Evolutionary conservation across 23 tunicate genomes (phyloP).

Genomic region (Aplidium turbinatum): DNA sequence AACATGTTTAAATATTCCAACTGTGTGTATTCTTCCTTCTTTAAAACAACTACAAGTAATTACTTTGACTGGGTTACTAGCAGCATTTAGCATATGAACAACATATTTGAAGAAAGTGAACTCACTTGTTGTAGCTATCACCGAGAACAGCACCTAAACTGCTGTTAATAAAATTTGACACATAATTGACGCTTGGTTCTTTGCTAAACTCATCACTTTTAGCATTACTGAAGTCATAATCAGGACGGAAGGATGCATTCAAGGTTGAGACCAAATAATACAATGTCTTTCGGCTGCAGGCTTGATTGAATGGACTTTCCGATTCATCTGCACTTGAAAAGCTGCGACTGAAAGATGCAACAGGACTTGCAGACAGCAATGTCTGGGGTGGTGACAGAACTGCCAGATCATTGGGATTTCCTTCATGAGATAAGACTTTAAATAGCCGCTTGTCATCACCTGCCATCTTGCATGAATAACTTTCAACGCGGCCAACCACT

Average conservation of each 20-base stretch:
- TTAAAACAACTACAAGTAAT: no score
- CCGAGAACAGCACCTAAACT: constrained; percentile 78
- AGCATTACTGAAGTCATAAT: constrained; percentile 93
- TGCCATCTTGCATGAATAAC: constrained; percentile 97
- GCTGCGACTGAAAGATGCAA: constrained; percentile 30
- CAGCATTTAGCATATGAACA: no score
- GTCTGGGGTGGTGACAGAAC: constrained; percentile 93
- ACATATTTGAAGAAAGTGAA: no score
- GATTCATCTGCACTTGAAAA: constrained; percentile 69
- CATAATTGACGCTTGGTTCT: constrained; percentile 85
- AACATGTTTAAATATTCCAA: no score
- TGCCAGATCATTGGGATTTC: constrained; percentile 63
- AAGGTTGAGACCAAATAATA: constrained; percentile 90
- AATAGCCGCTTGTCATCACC: constrained; percentile 91
- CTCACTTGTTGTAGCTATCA: constrained; percentile 53
- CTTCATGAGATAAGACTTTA: constrained; percentile 67
- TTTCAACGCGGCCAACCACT: constrained; percentile 74
- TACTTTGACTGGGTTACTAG: no score
- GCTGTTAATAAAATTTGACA: constrained; percentile 71
- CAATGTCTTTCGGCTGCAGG: constrained; percentile 86
- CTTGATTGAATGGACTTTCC: constrained; percentile 70
- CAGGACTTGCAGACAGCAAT: constrained; percentile 66
- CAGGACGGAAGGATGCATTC: constrained; percentile 95
- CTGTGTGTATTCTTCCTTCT: no score
- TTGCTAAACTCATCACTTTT: constrained; percentile 89